Percentiles rank a stretch among this genome's conserved stretches.
phyloP scores from a whole-genome alignment of 37 sponge, comb jelly and placozoan genomes.

The Ephydatia muelleri region DNA sequence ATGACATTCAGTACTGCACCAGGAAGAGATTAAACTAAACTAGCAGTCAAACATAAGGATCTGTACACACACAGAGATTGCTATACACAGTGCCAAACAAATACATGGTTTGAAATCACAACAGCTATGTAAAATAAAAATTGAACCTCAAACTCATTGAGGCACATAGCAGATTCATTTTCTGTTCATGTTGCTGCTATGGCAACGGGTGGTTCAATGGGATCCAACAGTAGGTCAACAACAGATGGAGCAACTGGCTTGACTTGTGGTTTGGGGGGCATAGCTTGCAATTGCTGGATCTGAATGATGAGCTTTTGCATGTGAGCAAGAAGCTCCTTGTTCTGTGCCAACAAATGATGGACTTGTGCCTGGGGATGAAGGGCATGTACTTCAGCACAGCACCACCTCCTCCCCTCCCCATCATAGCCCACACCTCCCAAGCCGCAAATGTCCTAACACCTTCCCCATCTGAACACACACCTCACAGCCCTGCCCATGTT shows the following conservation, averaged over 20 bases:
- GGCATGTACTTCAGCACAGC: too few relatives aligned
- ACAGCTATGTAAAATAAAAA: not conserved
- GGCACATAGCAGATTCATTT: not conserved
- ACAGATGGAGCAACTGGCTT: not conserved
- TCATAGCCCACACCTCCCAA: not conserved
- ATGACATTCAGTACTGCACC: not conserved
- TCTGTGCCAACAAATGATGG: slow-evolving; percentile 77
- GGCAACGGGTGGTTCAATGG: not conserved
- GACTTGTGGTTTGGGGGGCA: not conserved
- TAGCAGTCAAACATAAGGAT: not conserved
- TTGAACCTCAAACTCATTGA: not conserved
- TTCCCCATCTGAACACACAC: not conserved
- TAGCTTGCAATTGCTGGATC: slow-evolving; percentile 45
- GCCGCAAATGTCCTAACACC: too few relatives aligned
- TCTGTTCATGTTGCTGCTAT: not conserved
- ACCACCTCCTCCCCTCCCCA: too few relatives aligned
- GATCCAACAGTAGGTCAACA: not conserved
- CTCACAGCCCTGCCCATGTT: not conserved
- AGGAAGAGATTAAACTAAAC: not conserved
- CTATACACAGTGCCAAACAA: not conserved
- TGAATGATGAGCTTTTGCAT: slow-evolving; percentile 77
- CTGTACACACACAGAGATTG: not conserved
- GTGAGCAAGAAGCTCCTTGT: slow-evolving; percentile 81
- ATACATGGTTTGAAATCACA: not conserved
- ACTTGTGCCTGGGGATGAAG: slow-evolving; percentile 57